Conservation (phyloP, 2,888 invertebrate genomes). For the Ligdia adustata region DNA sequence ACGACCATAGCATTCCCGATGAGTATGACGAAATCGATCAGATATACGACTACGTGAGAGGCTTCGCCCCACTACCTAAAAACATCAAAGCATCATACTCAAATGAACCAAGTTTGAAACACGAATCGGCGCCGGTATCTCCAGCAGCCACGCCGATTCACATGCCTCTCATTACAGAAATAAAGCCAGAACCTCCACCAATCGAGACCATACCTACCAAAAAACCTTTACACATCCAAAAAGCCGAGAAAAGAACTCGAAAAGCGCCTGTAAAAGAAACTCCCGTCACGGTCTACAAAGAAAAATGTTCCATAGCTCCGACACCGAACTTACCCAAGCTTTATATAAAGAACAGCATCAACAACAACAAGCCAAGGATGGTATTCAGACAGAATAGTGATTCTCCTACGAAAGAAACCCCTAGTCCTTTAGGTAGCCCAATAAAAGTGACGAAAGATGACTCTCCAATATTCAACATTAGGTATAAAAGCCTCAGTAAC, state of each 20-base stretch:
- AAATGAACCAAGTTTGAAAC: constrained; percentile 71
- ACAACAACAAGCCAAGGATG: constrained; percentile 86
- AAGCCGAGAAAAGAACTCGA: constrained; percentile 90
- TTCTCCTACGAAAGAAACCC: constrained; percentile 89
- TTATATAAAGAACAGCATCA: constrained; percentile 90
- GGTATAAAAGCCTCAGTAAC: constrained; percentile 88
- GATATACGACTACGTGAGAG: constrained; percentile 97
- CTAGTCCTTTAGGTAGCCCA: constrained; percentile 84
- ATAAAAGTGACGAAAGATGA: constrained; percentile 85
- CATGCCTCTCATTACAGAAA: constrained; percentile 81
- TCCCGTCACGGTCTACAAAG: constrained; percentile 81
- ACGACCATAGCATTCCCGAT: constrained; percentile 87
- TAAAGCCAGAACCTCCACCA: constrained; percentile 94
- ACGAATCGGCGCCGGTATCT: constrained; percentile 83
- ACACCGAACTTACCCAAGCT: constrained; percentile 87
- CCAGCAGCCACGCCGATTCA: constrained; percentile 82
- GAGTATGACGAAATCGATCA: constrained; percentile 98
- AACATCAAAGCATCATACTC: constrained; percentile 88
- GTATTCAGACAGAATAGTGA: constrained; percentile 88
- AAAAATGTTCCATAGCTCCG: constrained; percentile 83
- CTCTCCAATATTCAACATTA: constrained; percentile 90
- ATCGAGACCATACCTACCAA: constrained; percentile 96
- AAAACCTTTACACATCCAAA: constrained; percentile 83
- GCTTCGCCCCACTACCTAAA: constrained; percentile 95
- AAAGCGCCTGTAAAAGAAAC: constrained; percentile 84